Evolutionary conservation across 2,888 invertebrate genomes (phyloP), one percentile per base, ranked within the genome.

Genomic region (Drosophila eohydei): DNA sequence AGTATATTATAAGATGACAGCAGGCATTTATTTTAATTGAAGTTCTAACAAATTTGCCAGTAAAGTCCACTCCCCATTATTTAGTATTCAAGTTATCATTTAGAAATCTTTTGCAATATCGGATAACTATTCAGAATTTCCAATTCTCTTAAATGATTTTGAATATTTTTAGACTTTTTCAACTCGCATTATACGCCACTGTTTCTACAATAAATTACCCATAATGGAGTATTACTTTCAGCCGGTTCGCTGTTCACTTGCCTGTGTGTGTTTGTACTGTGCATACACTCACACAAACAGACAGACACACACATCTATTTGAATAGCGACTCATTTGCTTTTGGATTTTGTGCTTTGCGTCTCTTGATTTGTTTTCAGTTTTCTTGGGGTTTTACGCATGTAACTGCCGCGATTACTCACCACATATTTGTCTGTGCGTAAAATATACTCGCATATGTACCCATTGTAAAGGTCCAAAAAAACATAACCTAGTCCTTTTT

Each of bases 331-430:
- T 54, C 58, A 63, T 59, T 68, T 69, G 36, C 36, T 56, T 41
- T 56, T 36, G 44, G 55, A 41, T 38, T 57, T 52, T 64, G 11
- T 60, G 28, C 2, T 48, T 50, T 51, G 46, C 50, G 9, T 40
- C 21, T 59, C 61, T 71, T 30, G 61, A 11, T 57, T 56, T 48
- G 26, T 73, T 61, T 43, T 21, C 30, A 21, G 11, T 41, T 41
- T 40, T 11, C 14, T 28, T 46, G 41, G n/a, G 41, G n/a, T 69
- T 60, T 56, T 54, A 46, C 28, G 34, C 40, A 32, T 38, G 21
- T 21, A 71, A 72, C 14, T 12, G 54, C n/a, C 40, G 32, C 34
- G 54, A 41, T 62, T 55, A 68, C 62, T 74, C 74, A 73, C 36
- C 67, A 12, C 14, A 50, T 28, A 30, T 30, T 3, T 30, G 30